Evolutionary conservation across 2,888 invertebrate species (phyloP), one percentile per base, ranked within the genome.

Genomic region (Orchesellides sinensis): DNA sequence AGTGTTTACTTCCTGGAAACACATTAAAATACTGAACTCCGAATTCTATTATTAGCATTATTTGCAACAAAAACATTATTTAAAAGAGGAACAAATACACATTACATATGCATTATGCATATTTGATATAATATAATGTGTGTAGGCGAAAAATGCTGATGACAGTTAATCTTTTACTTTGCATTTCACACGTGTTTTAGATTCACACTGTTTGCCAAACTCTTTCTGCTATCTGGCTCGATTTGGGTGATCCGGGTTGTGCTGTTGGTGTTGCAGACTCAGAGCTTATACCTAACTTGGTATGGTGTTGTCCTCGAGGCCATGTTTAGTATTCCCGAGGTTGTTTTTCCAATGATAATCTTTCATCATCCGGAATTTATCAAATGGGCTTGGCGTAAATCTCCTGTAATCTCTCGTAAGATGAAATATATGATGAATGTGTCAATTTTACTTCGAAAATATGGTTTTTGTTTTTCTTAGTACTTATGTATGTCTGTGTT

Each of bases 171-270:
- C n/a, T n/a, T n/a, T n/a, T n/a, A n/a, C n/a, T n/a, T n/a, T n/a
- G n/a, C n/a, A n/a, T n/a, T n/a, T n/a, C n/a, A n/a, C n/a, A n/a
- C n/a, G n/a, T n/a, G n/a, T n/a, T n/a, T 6, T 65, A 85, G 85
- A 63, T 85, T 85, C 35, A 69, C 77, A 1, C 61, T 85, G 5
- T 85, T 85, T 63, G 74, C 83, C 12, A 85, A 85, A 35, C 54
- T 85, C 40, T 83, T 83, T 29, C 40, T 85, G 40, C 70, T 85
- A 73, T 78, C 85, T 12, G 85, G 85, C 5, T 80, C 85, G 0
- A 85, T 85, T 35, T 85, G 85, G 85, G 59, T 85, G 14, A 68
- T 85, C 12, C 83, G 83, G 12, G 69, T 85, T 6, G 56, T 83
- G 1, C 52, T 85, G 8, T 21, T 85, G 5, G 49, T 74, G 47